A percentile compares a stretch with the other conserved stretches of the same genome.
Conservation (phyloP, 2,797 vertebrate species). For the Sebastes minor region DNA sequence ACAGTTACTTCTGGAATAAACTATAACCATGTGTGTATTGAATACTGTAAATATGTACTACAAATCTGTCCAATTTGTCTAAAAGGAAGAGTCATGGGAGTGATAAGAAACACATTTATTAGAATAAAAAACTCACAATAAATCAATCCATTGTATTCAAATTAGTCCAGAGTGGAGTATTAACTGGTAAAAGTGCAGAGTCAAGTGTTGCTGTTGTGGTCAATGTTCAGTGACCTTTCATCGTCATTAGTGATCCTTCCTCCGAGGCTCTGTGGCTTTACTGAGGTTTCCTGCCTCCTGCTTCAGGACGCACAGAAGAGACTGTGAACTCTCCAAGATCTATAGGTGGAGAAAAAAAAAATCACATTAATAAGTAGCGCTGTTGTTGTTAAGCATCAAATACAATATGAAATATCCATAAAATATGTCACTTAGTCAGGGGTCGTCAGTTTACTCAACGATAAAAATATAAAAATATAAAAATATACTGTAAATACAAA, state of each 20-base stretch:
- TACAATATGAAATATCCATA: too few relatives aligned
- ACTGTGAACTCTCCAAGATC: constrained; percentile 96
- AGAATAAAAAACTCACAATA: constrained; percentile 42
- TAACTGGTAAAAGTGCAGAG: constrained; percentile 15
- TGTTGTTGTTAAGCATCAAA: too few relatives aligned
- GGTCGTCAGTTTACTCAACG: too few relatives aligned
- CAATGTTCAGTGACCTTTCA: neutral
- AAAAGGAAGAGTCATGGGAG: neutral
- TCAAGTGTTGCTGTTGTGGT: neutral
- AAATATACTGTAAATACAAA: too few relatives aligned
- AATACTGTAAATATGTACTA: too few relatives aligned
- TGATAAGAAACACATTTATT: constrained; percentile 70
- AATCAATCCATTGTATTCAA: constrained; percentile 34
- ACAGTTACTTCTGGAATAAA: neutral
- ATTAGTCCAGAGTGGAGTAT: neutral
- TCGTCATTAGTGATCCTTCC: constrained; percentile 46
- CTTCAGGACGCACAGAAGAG: constrained; percentile 89
- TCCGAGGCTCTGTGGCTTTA: constrained; percentile 81
- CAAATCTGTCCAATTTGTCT: neutral
- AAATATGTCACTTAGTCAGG: too few relatives aligned
- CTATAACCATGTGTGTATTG: too few relatives aligned
- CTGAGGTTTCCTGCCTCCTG: constrained; percentile 86
- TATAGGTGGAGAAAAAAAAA: constrained; percentile 39
- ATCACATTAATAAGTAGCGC: neutral
- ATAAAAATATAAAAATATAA: too few relatives aligned